Evolutionary conservation across 2,888 invertebrate species (phyloP).

Genomic region (Coelopa pilipes): DNA sequence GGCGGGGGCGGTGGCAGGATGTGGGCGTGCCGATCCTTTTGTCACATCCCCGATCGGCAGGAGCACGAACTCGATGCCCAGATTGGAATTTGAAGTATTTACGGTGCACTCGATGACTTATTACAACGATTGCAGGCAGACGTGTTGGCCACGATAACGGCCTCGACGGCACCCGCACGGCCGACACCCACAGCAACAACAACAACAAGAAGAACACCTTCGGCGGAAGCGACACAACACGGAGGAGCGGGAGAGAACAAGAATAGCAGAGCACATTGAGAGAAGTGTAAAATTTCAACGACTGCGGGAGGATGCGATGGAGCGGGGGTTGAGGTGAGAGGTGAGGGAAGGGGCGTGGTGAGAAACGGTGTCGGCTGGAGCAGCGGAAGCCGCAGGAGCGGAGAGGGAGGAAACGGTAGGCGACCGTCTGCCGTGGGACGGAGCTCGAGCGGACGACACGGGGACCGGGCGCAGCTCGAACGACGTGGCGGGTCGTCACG

Average conservation of each 20-base stretch:
- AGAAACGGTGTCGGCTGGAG: not conserved
- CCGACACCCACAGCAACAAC: not conserved
- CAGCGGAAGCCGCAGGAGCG: not conserved
- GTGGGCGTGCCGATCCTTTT: not conserved
- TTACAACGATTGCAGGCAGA: slow-evolving; percentile 32
- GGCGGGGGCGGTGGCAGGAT: no score
- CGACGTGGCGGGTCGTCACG: no score
- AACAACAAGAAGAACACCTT: slow-evolving; percentile 1
- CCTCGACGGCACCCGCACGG: not conserved
- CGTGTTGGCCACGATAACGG: slow-evolving; percentile 22
- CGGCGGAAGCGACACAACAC: slow-evolving; percentile 5
- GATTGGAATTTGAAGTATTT: slow-evolving; percentile 38
- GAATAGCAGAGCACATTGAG: not conserved
- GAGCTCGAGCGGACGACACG: no score
- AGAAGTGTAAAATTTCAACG: slow-evolving; percentile 13
- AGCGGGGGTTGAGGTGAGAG: not conserved
- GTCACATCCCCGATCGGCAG: not conserved
- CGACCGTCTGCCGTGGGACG: not conserved
- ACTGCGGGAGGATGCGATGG: not conserved
- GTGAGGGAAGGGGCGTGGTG: not conserved
- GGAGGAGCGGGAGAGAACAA: not conserved
- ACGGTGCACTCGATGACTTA: slow-evolving; percentile 38
- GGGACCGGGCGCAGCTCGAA: no score
- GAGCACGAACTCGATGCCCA: slow-evolving; percentile 23
- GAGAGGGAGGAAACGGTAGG: not conserved